phyloP scores from a whole-genome alignment of 2,113 vertebrate genomes.

The Ptychochromis oligacanthus region DNA sequence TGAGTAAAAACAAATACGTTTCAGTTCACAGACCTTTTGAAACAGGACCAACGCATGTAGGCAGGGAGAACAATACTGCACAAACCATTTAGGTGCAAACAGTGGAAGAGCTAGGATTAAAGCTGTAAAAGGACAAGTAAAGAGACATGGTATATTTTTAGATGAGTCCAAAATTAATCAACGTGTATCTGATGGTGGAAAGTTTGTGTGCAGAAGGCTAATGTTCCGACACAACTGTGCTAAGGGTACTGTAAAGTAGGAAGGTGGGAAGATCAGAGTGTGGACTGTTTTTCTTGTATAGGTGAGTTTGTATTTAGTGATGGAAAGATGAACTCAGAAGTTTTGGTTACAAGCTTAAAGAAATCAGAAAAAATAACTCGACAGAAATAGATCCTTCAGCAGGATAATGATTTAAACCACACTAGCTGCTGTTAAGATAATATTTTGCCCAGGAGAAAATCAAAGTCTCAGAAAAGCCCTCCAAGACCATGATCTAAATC shows the following conservation, averaged over 20 bases:
- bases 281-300: not conserved
- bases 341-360: not conserved
- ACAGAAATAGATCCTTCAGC: not conserved
- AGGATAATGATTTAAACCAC: not conserved
- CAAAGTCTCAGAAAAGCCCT: not conserved
- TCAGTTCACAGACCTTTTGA: not conserved
- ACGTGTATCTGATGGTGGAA: not conserved
- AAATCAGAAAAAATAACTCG: not conserved
- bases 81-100: not conserved
- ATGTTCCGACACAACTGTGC: not conserved
- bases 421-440: not conserved
- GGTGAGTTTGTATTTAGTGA: not conserved
- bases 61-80: not conserved
- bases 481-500: not conserved
- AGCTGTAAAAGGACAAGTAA: not conserved
- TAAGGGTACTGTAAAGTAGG: not conserved
- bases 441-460: constrained; percentile 1
- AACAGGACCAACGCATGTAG: not conserved
- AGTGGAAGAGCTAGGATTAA: not conserved
- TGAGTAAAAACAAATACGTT: not conserved
- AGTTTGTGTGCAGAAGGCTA: not conserved
- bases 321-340: not conserved
- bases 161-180: not conserved
- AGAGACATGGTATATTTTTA: not conserved
- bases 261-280: not conserved